These are phyloP conservation scores for Sisor rabdophorus DNA, from an alignment of 2,113 vertebrate genomes.

Conservation along the genomic window DNA sequence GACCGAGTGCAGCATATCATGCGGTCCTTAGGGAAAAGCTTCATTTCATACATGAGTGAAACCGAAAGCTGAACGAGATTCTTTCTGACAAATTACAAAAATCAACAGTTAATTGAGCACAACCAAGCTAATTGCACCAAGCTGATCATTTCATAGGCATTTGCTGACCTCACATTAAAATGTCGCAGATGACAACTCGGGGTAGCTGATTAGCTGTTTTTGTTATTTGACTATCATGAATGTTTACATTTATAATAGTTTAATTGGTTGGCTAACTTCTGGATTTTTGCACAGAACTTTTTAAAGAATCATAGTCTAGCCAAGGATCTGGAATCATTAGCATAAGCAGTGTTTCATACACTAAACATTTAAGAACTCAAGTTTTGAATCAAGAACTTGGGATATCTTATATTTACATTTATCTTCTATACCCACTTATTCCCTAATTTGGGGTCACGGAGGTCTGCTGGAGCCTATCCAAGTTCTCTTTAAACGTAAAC, in stretches of 20 bases:
- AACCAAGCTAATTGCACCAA: neutral
- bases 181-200: slow-evolving; percentile 2
- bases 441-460: no score
- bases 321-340: neutral
- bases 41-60: slow-evolving; percentile 14
- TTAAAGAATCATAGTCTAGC: neutral
- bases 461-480: no score
- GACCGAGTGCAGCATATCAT: neutral
- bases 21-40: neutral
- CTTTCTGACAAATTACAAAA: slow-evolving; percentile 22
- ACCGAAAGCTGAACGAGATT: slow-evolving; percentile 15
- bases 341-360: no score
- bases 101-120: slow-evolving; percentile 20
- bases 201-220: neutral
- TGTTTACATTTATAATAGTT: neutral
- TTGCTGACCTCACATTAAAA: slow-evolving; percentile 21
- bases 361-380: no score
- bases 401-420: no score
- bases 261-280: neutral
- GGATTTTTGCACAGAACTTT: neutral
- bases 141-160: slow-evolving; percentile 6
- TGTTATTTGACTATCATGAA: neutral
- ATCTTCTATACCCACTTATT: no score
- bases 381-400: no score
- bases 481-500: no score